Conservation (phyloP, 2,113 vertebrate genomes). For the Struthio camelus region DNA sequence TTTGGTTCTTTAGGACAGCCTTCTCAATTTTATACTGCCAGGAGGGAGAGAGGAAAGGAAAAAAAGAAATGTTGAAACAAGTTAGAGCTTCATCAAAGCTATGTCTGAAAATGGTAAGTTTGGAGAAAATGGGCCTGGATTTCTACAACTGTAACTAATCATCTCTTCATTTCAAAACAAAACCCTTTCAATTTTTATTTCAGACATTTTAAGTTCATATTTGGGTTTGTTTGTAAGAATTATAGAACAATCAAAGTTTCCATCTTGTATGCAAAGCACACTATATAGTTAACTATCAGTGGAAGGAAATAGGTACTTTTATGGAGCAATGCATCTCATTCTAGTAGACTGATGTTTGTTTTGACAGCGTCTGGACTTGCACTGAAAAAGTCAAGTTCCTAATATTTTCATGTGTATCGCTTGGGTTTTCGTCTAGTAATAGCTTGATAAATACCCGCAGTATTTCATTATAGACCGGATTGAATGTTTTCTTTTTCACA, state of each 20-base stretch:
- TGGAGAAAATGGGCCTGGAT: neutral
- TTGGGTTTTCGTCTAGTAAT: neutral
- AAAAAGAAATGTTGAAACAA: neutral
- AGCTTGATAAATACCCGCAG: slow-evolving; percentile 78
- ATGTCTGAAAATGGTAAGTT: neutral
- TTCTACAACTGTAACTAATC: neutral
- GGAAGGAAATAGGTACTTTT: neutral
- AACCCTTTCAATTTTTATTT: neutral
- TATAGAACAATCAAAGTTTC: neutral
- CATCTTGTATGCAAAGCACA: neutral
- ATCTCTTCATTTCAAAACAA: neutral
- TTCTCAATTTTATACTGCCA: slow-evolving; percentile 87
- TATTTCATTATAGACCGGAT: slow-evolving; percentile 93
- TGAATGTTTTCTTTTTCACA: slow-evolving; percentile 91
- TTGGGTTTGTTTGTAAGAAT: neutral
- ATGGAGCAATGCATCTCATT: neutral
- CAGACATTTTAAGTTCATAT: neutral
- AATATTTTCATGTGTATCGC: neutral
- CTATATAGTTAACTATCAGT: neutral
- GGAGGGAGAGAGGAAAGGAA: neutral
- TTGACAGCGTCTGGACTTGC: neutral
- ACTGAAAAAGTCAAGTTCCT: neutral
- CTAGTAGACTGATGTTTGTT: neutral
- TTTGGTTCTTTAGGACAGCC: slow-evolving; percentile 79
- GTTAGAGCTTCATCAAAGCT: neutral